These are phyloP conservation scores for Heteronetta atricapilla DNA, from an alignment of 2,113 vertebrate species.

Conservation along the genomic window DNA sequence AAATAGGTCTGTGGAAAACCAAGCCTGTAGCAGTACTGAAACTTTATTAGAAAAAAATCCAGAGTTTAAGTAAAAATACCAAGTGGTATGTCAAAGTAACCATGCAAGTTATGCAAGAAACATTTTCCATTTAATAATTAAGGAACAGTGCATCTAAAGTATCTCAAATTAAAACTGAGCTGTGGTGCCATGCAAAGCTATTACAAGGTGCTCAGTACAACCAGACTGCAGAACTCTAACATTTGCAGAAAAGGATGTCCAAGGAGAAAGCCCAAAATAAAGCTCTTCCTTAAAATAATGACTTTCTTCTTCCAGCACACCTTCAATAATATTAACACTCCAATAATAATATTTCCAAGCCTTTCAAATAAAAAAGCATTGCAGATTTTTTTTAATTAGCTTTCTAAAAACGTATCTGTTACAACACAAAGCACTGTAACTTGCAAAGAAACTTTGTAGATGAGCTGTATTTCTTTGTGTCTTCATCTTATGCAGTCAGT, in stretches of 20 bases:
- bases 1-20: background rate
- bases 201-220: background rate
- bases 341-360: background rate
- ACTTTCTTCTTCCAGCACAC: background rate
- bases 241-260: background rate
- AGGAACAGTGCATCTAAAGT: background rate
- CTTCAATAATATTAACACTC: background rate
- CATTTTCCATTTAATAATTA: background rate
- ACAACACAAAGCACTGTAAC: background rate
- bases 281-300: background rate
- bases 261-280: background rate
- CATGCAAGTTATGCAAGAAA: background rate
- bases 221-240: background rate
- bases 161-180: background rate
- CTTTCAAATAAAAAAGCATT: background rate
- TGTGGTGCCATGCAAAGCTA: background rate
- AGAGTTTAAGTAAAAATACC: background rate
- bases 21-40: background rate
- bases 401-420: background rate
- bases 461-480: background rate
- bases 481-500: background rate
- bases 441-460: background rate
- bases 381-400: conserved; percentile 2
- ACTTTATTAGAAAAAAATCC: background rate
- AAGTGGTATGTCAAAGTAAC: background rate